Evolutionary conservation across 2,888 invertebrate genomes (phyloP), one percentile per base, ranked within the genome.

Genomic region (Epiblema foenella): DNA sequence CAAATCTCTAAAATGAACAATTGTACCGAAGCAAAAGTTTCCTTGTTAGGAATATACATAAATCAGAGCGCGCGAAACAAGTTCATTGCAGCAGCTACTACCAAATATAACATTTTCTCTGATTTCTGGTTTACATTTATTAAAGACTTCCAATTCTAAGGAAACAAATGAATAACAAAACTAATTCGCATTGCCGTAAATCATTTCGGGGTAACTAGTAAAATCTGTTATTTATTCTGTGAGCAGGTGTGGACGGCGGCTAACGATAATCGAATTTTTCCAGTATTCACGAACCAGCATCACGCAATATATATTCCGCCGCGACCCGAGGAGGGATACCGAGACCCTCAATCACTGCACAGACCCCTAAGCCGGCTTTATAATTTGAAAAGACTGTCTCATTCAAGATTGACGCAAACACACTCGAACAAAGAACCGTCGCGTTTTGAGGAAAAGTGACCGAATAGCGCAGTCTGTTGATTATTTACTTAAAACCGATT

Each of bases 301-400:
- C 74, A 70, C 74, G 73, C 70, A 68, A 72, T 74, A 74, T 74
- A 63, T 69, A 74, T 74, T 73, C 42, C 57, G 51, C 58, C 24
- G 51, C 49, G 56, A 29, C 69, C 65, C 62, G 2, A n/a, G n/a
- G 66, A 49, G 51, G 65, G 70, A 71, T 29, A 57, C 71, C 51
- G 12, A 62, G 56, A 29, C 60, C 29, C 71, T 71, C 66, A 56
- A 71, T 71, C 70, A 66, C 70, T 56, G 66, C 60, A 68, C 49
- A 66, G 56, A 70, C 60, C 49, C 60, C 56, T 66, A 71, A 71
- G 65, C 66, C 71, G 60, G 71, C 49, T 71, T 70, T 71, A 71
- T 71, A 62, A 71, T 67, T 57, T 71, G 62, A 67, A 71, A 71
- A 54, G 71, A 39, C 71, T 56, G 37, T 67, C 62, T 62, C 56